Conservation (phyloP, 2,888 invertebrate genomes). For the Crossocerus cetratus region DNA sequence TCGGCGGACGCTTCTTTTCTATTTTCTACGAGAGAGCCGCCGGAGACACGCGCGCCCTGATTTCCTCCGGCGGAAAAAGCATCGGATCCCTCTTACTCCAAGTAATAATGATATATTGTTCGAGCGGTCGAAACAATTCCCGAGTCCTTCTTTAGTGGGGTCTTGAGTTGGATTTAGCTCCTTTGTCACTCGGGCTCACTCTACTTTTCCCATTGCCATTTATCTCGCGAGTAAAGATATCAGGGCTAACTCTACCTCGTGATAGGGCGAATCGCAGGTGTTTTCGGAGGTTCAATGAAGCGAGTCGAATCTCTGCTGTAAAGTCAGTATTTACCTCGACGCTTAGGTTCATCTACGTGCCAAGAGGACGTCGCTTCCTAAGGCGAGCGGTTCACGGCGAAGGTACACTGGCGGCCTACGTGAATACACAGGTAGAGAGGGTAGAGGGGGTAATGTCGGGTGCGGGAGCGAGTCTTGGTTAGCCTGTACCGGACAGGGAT, state of each 20-base stretch:
- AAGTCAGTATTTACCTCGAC: constrained; percentile 56
- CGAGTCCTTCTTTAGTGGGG: background rate
- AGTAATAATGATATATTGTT: too few relatives aligned
- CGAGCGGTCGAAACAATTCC: background rate
- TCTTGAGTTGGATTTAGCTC: constrained; percentile 10
- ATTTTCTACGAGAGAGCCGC: background rate
- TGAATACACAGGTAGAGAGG: constrained; percentile 5
- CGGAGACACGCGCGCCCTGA: background rate
- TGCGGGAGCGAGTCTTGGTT: constrained; percentile 15
- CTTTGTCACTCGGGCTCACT: constrained; percentile 18
- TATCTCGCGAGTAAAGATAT: too few relatives aligned
- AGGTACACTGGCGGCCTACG: constrained; percentile 15
- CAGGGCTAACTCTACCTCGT: too few relatives aligned
- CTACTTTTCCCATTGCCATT: background rate
- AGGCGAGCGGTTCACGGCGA: constrained; percentile 19
- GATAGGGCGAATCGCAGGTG: too few relatives aligned
- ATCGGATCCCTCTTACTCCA: too few relatives aligned
- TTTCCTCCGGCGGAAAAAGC: background rate
- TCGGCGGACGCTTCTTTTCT: constrained; percentile 9
- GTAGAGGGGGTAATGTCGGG: constrained; percentile 4
- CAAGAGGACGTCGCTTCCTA: constrained; percentile 26
- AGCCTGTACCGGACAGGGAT: constrained; percentile 36
- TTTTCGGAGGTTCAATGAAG: constrained; percentile 50
- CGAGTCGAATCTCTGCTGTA: constrained; percentile 41
- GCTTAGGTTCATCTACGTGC: constrained; percentile 49